Conservation (phyloP, 2,888 invertebrate genomes). For the Orthosia incerta region DNA sequence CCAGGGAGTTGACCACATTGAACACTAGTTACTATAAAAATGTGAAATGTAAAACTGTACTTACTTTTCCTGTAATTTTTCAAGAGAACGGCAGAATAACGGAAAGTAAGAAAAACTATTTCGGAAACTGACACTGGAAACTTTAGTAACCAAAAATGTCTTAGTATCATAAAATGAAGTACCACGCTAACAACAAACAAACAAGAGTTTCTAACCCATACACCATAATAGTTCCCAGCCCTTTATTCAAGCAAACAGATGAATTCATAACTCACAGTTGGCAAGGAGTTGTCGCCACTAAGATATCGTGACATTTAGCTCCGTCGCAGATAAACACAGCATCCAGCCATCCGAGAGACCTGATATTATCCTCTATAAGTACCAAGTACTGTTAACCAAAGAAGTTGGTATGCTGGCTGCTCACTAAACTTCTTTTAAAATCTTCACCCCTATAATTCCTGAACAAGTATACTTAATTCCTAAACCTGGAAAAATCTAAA, state of each 20-base stretch:
- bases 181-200: background rate
- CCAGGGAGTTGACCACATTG: too few relatives aligned
- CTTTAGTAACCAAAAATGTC: background rate
- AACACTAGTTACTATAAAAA: too few relatives aligned
- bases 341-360: constrained; percentile 73
- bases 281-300: constrained; percentile 59
- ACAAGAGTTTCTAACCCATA: constrained; percentile 7
- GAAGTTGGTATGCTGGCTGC: background rate
- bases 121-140: too few relatives aligned
- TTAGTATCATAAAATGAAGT: background rate
- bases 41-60: too few relatives aligned
- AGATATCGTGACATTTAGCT: constrained; percentile 68
- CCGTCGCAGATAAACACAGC: constrained; percentile 72
- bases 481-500: too few relatives aligned
- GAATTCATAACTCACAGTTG: constrained; percentile 68
- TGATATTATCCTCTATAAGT: constrained; percentile 65
- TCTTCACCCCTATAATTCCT: too few relatives aligned
- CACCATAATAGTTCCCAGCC: constrained; percentile 30
- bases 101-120: too few relatives aligned
- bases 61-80: too few relatives aligned
- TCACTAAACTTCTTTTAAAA: background rate
- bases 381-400: constrained; percentile 24
- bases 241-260: constrained; percentile 57
- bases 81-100: background rate
- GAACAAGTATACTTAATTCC: too few relatives aligned